Evolutionary conservation across 2,113 vertebrate genomes (phyloP).

Genomic region (Paramisgurnus dabryanus): DNA sequence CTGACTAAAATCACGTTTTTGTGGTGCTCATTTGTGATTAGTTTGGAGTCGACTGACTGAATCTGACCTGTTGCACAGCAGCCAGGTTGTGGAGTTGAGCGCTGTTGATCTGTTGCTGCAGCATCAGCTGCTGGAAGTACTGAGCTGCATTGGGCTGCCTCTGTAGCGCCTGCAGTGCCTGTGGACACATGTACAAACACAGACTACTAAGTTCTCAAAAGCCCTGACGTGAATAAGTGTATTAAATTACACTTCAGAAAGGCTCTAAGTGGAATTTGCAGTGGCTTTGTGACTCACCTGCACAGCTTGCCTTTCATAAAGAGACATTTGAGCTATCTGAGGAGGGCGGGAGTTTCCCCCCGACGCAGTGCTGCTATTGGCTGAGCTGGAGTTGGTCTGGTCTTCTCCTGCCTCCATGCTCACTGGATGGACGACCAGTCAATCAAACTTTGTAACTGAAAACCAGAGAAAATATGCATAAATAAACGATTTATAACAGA

Average conservation of each 20-base stretch:
- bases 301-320: conserved; percentile 93
- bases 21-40: too few relatives aligned
- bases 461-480: conserved; percentile 30
- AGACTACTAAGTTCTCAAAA: not conserved
- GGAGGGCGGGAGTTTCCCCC: conserved; percentile 85
- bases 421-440: conserved; percentile 46
- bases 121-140: conserved; percentile 98
- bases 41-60: not conserved
- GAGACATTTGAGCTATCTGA: conserved; percentile 95
- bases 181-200: not conserved
- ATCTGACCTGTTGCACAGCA: conserved; percentile 95
- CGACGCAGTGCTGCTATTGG: conserved; percentile 83
- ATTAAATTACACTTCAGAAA: not conserved
- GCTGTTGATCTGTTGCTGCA: conserved; percentile 95
- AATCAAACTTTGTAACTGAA: conserved; percentile 18
- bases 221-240: not conserved
- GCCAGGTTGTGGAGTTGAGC: conserved; percentile 94
- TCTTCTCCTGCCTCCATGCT: conserved; percentile 94
- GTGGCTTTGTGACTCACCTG: conserved; percentile 74
- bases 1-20: too few relatives aligned
- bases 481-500: not conserved
- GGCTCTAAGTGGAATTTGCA: not conserved
- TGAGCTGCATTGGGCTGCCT: conserved; percentile 96
- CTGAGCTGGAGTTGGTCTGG: conserved; percentile 82
- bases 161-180: conserved; percentile 95